These are phyloP conservation scores for Lota lota DNA, from an alignment of 2,113 vertebrate genomes.

Conservation along the genomic window DNA sequence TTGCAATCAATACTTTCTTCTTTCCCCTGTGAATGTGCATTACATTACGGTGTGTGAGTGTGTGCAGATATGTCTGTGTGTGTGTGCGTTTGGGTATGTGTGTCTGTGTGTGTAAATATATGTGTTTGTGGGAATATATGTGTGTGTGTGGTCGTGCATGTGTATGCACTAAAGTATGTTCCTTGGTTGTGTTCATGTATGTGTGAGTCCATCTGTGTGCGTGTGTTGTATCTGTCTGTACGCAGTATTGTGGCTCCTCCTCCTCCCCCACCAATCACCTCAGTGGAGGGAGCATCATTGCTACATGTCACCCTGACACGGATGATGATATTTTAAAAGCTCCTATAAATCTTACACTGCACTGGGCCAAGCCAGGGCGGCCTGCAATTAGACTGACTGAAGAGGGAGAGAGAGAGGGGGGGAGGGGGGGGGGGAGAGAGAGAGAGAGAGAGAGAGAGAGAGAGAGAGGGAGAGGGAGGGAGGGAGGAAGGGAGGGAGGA, in stretches of 20 bases:
- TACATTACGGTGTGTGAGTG: no score
- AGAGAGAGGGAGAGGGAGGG: background rate
- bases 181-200: background rate
- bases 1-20: no score
- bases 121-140: background rate
- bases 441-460: background rate
- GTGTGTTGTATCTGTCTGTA: background rate
- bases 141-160: background rate
- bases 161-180: background rate
- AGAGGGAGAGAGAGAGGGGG: background rate
- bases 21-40: no score
- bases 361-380: background rate
- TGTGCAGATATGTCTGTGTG: no score
- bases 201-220: background rate
- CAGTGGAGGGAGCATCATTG: slow-evolving; percentile 1
- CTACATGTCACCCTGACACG: slow-evolving; percentile 24
- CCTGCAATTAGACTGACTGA: background rate
- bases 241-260: background rate
- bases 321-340: slow-evolving; percentile 36
- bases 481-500: background rate
- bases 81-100: no score
- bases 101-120: background rate
- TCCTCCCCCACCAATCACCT: background rate
- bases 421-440: background rate
- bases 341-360: slow-evolving; percentile 31